Evolutionary conservation across 2,888 invertebrate genomes (phyloP), one percentile per base, ranked within the genome.

Genomic region (Mesorhabditis spiculigera): DNA sequence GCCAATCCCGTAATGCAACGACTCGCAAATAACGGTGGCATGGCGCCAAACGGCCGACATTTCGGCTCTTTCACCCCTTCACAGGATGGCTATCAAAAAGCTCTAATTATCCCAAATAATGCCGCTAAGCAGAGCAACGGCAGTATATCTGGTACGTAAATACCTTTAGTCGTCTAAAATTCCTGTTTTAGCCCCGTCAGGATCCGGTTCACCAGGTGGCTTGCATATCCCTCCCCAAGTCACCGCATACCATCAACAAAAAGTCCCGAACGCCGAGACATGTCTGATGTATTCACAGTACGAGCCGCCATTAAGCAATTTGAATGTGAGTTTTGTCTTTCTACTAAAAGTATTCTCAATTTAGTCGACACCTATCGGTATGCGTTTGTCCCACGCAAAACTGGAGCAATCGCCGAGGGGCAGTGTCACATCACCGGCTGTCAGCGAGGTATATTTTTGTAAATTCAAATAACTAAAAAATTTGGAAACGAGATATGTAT

Each of bases 281-380:
- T 78, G 79, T 63, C 67, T 78, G 45, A 78, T 79, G 58, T 79
- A 78, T 68, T 75, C 77, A 16, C 76, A 78, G 68, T 79, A 79
- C 58, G 74, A 76, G 62, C 70, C 79, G 64, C 72, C 77, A 45
- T 45, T 77, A 65, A 75, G 73, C 68, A 74, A 75, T 16, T 28
- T 77, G 45, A 69, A 72, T 68, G 77, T 77, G 50, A 73, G 73
- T 71, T 63, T 13, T 42, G 28, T 28, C 28, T 28, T 28, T 28
- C 28, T 28, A 28, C 28, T 28, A 28, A 28, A 28, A 28, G 28
- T 28, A 28, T 28, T 28, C 28, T 28, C 28, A 28, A 28, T 50
- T 50, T 50, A 50, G 58, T 10, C 58, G 10, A 50, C 58, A 13
- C 58, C 58, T 13, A 50, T 50, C n/a, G 58, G 58, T 50, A 13